phyloP scores from a whole-genome alignment of 2,113 vertebrate genomes.

The Protobothrops flavoviridis region DNA sequence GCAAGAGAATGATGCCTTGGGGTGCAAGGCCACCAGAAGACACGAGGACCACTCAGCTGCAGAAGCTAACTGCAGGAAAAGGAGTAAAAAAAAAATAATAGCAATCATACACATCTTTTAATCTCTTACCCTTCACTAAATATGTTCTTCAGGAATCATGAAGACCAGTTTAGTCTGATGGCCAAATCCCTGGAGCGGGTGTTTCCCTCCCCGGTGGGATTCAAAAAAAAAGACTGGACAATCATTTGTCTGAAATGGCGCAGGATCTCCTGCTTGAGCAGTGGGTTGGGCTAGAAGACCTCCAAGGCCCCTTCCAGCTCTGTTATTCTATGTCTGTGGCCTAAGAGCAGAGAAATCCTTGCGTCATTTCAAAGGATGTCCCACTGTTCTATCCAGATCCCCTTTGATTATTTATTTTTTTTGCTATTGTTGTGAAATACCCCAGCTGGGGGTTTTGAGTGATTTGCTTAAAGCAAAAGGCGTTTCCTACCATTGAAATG shows the following conservation, averaged over 20 bases:
- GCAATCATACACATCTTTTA: not conserved
- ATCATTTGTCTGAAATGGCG: no score
- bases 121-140: not conserved
- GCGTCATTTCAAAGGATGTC: no score
- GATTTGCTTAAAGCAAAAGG: not conserved
- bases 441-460: not conserved
- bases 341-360: no score
- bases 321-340: no score
- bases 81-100: not conserved
- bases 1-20: not conserved
- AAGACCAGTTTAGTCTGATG: not conserved
- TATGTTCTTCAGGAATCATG: not conserved
- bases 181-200: not conserved
- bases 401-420: not conserved
- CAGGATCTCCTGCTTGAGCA: no score
- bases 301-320: no score
- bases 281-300: no score
- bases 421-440: not conserved
- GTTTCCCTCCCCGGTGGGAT: no score
- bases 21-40: not conserved
- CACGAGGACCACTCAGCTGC: not conserved
- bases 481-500: not conserved
- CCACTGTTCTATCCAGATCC: no score
- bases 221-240: no score
- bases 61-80: not conserved